Percentiles rank a stretch among this genome's conserved stretches.
Evolutionary conservation across 2,797 vertebrate genomes (phyloP).

Genomic region (Mormyrus hasselquistii): DNA sequence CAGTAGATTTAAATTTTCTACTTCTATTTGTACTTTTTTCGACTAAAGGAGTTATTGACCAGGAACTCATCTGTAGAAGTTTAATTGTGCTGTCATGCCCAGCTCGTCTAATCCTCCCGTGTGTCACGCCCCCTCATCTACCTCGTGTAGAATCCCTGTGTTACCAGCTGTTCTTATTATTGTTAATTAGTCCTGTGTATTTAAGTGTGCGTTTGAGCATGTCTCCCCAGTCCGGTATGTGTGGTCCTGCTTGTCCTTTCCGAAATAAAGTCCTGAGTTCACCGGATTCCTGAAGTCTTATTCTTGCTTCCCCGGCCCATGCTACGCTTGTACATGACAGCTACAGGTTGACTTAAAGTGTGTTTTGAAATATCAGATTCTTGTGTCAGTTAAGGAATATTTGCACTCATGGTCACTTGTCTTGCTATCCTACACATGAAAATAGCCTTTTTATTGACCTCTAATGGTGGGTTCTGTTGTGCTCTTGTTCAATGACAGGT

Average conservation of each 20-base stretch:
- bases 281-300: background rate
- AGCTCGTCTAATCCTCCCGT: too few relatives aligned
- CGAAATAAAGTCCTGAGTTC: background rate
- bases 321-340: background rate
- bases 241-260: background rate
- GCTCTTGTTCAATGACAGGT: conserved; percentile 59
- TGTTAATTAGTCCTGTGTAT: too few relatives aligned
- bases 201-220: too few relatives aligned
- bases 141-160: too few relatives aligned
- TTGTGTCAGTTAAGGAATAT: background rate
- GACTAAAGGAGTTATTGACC: too few relatives aligned
- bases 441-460: background rate
- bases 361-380: background rate
- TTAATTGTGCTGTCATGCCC: too few relatives aligned
- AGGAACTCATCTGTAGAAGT: too few relatives aligned
- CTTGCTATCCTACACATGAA: background rate
- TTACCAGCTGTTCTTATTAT: too few relatives aligned
- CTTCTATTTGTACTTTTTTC: too few relatives aligned
- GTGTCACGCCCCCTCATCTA: too few relatives aligned
- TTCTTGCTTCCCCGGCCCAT: background rate
- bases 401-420: background rate
- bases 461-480: background rate
- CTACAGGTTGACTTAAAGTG: background rate
- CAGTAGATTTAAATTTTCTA: too few relatives aligned
- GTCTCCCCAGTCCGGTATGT: background rate